These are phyloP conservation scores for Anodontia alba DNA, from an alignment of 2,888 invertebrate genomes.

Conservation along the genomic window DNA sequence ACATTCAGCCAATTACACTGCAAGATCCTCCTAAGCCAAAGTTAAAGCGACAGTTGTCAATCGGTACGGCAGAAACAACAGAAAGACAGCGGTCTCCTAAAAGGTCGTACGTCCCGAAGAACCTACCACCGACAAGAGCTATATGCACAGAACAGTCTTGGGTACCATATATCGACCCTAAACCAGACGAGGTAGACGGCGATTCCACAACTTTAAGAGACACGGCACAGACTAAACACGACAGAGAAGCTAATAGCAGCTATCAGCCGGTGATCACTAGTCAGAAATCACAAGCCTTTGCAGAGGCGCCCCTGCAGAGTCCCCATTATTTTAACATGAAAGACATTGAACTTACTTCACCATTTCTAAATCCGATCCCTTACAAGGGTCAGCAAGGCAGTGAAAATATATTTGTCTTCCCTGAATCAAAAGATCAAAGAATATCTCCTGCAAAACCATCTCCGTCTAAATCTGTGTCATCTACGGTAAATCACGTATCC, in stretches of 20 bases:
- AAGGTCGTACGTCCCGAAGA: conserved; percentile 4
- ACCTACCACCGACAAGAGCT: too few relatives aligned
- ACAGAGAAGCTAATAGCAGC: background rate
- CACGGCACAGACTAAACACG: background rate
- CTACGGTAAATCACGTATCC: background rate
- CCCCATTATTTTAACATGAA: conserved; percentile 46
- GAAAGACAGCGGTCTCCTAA: conserved; percentile 43
- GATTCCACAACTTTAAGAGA: background rate
- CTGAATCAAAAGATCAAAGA: conserved; percentile 22
- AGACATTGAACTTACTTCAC: conserved; percentile 57
- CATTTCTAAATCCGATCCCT: conserved; percentile 36
- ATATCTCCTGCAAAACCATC: conserved; percentile 41
- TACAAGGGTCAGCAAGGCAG: conserved; percentile 10
- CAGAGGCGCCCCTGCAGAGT: conserved; percentile 30
- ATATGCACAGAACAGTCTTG: background rate
- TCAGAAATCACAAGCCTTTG: background rate
- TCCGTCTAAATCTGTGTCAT: conserved; percentile 23
- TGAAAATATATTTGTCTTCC: conserved; percentile 42
- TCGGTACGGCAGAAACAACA: conserved; percentile 56
- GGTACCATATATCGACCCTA: conserved; percentile 5
- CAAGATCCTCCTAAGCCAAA: conserved; percentile 66
- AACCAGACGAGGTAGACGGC: conserved; percentile 41
- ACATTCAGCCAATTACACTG: conserved; percentile 39
- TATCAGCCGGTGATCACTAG: background rate
- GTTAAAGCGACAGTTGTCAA: conserved; percentile 64